Evolutionary conservation across 2,888 invertebrate species (phyloP).

Genomic region (Lysandra bellargus): DNA sequence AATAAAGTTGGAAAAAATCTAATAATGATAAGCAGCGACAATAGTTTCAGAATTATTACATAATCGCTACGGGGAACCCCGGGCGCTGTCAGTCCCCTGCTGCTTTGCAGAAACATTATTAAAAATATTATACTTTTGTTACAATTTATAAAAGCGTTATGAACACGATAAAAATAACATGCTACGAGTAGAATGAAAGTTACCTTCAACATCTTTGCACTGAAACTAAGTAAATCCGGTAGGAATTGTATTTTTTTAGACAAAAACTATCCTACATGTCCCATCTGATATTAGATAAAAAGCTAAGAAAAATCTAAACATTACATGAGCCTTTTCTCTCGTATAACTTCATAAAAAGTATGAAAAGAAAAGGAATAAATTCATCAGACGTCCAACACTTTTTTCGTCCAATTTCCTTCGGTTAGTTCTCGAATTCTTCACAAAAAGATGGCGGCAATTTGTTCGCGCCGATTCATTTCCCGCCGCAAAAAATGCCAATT

Average conservation of each 20-base stretch:
- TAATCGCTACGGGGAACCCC: no score
- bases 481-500: slow-evolving; percentile 4
- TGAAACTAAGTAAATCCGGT: neutral
- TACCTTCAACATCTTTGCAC: neutral
- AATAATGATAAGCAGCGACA: no score
- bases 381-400: slow-evolving; percentile 12
- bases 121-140: neutral
- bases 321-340: neutral
- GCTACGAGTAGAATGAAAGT: neutral
- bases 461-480: neutral
- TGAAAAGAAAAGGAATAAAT: slow-evolving; percentile 5
- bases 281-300: neutral
- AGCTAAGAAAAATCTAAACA: neutral
- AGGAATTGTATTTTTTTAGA: no score
- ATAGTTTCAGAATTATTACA: no score
- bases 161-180: neutral
- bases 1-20: no score
- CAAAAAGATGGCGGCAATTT: slow-evolving; percentile 8
- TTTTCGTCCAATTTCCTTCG: slow-evolving; percentile 6
- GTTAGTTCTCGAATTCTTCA: neutral
- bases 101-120: neutral
- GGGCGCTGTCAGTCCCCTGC: neutral
- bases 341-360: neutral
- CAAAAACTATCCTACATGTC: no score
- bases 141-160: neutral